Base-by-base conservation (phyloP, 1,140 invertebrate species). In the Achatina immaculata region DNA sequence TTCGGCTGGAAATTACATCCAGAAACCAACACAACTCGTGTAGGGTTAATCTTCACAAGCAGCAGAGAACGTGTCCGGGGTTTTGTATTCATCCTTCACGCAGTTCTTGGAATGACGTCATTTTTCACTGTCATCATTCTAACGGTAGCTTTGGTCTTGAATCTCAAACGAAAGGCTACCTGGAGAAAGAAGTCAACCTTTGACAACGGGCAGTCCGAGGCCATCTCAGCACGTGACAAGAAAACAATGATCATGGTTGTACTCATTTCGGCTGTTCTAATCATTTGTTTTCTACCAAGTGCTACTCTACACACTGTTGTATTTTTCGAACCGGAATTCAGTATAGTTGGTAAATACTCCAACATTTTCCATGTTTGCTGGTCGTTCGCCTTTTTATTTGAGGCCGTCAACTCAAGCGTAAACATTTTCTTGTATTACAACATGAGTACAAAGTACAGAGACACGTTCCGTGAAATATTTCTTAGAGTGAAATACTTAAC, bases 391-490 rank as follows among this genome's bases (percentile, higher is more conserved):
- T 62, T 62, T 34, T 3, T 76, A 1, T 76, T 76, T 40, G 55
- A 76, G 34, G 28, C 74, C 21, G 38, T 40, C 51, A 76, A 65
- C 34, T 16, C 74, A 1, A 76, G 51, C 38, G 74, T 76, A 1
- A 76, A 76, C 74, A 76, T 76, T 34, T 65, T 76, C 14, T 34
- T 76, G 2, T 76, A 58, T 28, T 65, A 62, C 55, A 76, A 62
- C 1, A 76, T 76, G 74, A 76, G 74, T 38, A 55, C 74, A 1
- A 76, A 76, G 28, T 76, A 76, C 40, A 34, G 58, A 40, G 19
- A 45, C 1, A 45, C 74, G 3, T 76, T 76, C 24, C 51, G 40
- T 45, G 1, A 62, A 45, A 14, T 76, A 2, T 76, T 76, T 36
- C 28, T 1, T 28, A 11, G 28, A 19, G 55, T 9, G 43, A 45